Percentiles rank a stretch among this genome's conserved stretches.
Evolutionary conservation across 2,113 vertebrate species (phyloP).

Genomic region (Actenoides lindsayi): DNA sequence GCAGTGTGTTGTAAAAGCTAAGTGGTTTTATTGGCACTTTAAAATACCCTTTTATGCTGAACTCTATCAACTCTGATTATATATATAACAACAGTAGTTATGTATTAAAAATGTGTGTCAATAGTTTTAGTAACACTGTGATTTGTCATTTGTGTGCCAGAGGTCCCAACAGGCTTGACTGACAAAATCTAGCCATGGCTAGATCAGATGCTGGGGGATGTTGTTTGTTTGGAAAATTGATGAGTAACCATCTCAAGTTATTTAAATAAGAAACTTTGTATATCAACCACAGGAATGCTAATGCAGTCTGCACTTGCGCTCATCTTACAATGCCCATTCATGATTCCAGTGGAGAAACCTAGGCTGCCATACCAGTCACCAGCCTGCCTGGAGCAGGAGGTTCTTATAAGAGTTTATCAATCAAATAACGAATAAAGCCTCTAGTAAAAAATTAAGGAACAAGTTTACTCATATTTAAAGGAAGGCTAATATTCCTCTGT

Average conservation of each 20-base stretch:
- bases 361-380: background rate
- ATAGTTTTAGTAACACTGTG: background rate
- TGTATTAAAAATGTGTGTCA: slow-evolving; percentile 68
- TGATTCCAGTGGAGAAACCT: background rate
- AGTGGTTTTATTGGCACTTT: slow-evolving; percentile 72
- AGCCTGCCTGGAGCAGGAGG: background rate
- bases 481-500: background rate
- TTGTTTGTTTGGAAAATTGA: background rate
- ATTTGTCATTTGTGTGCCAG: slow-evolving; percentile 31
- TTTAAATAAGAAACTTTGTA: background rate
- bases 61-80: slow-evolving; percentile 55
- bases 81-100: slow-evolving; percentile 50
- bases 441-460: background rate
- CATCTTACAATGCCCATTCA: accelerated
- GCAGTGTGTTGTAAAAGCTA: slow-evolving; percentile 55
- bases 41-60: slow-evolving; percentile 63
- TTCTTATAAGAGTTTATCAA: background rate
- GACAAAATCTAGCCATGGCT: background rate
- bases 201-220: background rate
- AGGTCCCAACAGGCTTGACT: background rate
- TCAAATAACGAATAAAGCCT: background rate
- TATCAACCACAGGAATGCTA: background rate
- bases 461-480: background rate
- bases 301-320: background rate
- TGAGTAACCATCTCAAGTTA: background rate